Evolutionary conservation across 2,888 invertebrate species (phyloP).

Genomic region (Ectropis crepuscularia): DNA sequence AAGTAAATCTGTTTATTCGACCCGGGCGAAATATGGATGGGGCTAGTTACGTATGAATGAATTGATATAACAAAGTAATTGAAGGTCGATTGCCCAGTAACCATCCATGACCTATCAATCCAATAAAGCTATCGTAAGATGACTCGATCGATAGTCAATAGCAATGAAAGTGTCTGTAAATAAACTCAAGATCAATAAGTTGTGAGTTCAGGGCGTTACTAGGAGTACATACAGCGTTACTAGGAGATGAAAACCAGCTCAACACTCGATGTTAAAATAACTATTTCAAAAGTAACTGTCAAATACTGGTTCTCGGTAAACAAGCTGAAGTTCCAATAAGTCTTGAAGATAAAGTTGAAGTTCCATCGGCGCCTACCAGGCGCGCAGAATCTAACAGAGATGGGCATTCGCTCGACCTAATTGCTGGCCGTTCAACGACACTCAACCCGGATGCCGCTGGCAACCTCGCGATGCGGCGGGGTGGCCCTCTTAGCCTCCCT

Average conservation of each 20-base stretch:
- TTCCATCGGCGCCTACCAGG: slow-evolving; percentile 53
- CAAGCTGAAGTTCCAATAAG: slow-evolving; percentile 37
- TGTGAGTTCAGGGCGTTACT: slow-evolving; percentile 2
- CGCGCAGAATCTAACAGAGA: slow-evolving; percentile 53
- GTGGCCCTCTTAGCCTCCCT: slow-evolving; percentile 43
- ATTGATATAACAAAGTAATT: too few relatives aligned
- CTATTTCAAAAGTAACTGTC: slow-evolving; percentile 1
- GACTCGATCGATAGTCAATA: not conserved
- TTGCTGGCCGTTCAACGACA: slow-evolving; percentile 75
- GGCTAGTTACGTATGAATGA: too few relatives aligned
- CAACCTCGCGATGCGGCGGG: slow-evolving; percentile 56
- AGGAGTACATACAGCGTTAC: too few relatives aligned
- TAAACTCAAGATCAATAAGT: slow-evolving; percentile 37
- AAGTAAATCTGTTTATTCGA: too few relatives aligned
- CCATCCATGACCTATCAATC: too few relatives aligned
- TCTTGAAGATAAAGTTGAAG: slow-evolving; percentile 46
- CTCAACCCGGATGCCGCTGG: slow-evolving; percentile 73
- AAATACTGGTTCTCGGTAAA: slow-evolving; percentile 17
- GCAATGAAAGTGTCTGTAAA: slow-evolving; percentile 19
- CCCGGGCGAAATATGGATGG: too few relatives aligned
- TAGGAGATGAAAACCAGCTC: too few relatives aligned
- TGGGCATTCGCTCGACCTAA: slow-evolving; percentile 71
- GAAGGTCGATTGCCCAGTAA: too few relatives aligned
- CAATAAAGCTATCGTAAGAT: too few relatives aligned
- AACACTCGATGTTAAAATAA: too few relatives aligned